Evolutionary conservation across 2,888 invertebrate genomes (phyloP), one percentile per base, ranked within the genome.

Genomic region (Stenodema calcarata): DNA sequence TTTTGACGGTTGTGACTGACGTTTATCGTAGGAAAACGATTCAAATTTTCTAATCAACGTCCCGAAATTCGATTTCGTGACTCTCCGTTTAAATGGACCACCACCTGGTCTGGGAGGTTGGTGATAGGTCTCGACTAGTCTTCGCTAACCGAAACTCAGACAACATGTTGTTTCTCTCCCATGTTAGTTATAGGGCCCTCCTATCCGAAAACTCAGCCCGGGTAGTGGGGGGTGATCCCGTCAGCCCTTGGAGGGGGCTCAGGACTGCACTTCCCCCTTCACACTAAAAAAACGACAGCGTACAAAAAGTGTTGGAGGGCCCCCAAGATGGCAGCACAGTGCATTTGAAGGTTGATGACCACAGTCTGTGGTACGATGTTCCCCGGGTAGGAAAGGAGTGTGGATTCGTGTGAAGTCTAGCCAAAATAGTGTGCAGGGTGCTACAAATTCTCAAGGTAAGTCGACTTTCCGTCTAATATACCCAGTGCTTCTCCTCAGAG

Each of bases 301-400:
- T 78, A 86, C 86, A 86, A 86, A 86, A 86, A 86, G 86, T 86
- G 86, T 78, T 50, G 42, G 86, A 86, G 86, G 86, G 86, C 79
- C 62, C 70, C 86, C 76, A 86, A 86, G 86, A 86, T 86, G 86
- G 86, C 86, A 86, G 86, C 86, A 86, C 86, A 86, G 78, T 86
- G 86, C 86, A 86, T 86, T 86, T 54, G 86, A 86, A 86, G 86
- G 86, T 86, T 86, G 86, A 73, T 86, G 86, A 86, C 86, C 86
- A 69, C 82, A 86, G 86, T 86, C 86, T 86, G 79, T 86, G 69
- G 78, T 42, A 86, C 42, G 86, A 86, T 86, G 86, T 86, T 70
- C 86, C 50, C 86, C 79, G 86, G 86, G 86, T 86, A 79, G 86
- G 86, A 69, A 78, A 47, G 41, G 41, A 47, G 76, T 78, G 86